Evolutionary conservation across 2,888 invertebrate species (phyloP).

Genomic region (Eristalis tenax): DNA sequence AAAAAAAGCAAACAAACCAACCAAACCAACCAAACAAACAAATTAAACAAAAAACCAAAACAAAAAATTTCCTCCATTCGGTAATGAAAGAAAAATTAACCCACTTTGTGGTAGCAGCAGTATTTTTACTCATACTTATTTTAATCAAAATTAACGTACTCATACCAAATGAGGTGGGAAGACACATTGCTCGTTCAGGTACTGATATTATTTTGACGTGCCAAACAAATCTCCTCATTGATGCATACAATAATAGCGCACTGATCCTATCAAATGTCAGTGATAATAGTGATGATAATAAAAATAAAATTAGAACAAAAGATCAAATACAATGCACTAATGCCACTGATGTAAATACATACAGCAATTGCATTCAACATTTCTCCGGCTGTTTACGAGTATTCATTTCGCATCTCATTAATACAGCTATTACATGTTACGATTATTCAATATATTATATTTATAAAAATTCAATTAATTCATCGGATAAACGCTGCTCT

Average conservation of each 20-base stretch:
- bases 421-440: not conserved
- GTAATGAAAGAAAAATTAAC: constrained; percentile 59
- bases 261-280: not conserved
- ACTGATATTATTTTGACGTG: not conserved
- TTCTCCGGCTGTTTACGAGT: not conserved
- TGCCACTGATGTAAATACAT: not conserved
- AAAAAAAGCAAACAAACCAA: not conserved
- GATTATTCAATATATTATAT: not conserved
- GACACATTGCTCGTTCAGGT: not conserved
- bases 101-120: constrained; percentile 32
- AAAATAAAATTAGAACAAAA: not conserved
- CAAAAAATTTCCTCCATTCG: constrained; percentile 26
- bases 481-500: not conserved
- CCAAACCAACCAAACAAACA: not conserved
- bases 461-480: not conserved
- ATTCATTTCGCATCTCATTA: not conserved
- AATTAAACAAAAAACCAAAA: not conserved
- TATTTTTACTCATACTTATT: constrained; percentile 37
- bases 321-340: not conserved
- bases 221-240: not conserved
- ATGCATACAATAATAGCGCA: not conserved
- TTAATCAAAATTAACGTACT: constrained; percentile 23
- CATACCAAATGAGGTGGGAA: constrained; percentile 21
- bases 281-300: too few species aligned
- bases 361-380: not conserved